Conservation (phyloP, 2,113 vertebrate species). For the Meles meles region DNA sequence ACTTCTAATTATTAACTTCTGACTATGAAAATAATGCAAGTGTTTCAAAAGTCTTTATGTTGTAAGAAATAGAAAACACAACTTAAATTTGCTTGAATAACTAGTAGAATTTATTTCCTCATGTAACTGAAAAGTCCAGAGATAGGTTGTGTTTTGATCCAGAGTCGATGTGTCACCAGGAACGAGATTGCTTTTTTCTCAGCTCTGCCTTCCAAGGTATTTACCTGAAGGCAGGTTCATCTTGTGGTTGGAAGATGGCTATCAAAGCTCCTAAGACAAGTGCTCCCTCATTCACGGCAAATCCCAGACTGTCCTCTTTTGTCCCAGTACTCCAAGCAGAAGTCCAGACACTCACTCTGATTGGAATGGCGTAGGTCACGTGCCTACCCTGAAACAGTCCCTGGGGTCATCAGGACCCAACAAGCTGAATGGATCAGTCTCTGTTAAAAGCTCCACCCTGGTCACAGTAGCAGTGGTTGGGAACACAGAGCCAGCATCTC, state of each 20-base stretch:
- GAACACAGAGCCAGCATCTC: neutral
- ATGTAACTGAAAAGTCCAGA: neutral
- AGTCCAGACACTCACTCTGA: neutral
- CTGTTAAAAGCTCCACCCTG: neutral
- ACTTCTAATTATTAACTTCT: constrained; percentile 10
- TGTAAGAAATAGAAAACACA: neutral
- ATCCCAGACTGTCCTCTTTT: neutral
- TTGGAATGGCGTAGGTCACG: neutral
- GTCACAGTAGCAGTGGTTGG: accelerated
- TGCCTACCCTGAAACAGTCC: neutral
- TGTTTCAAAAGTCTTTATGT: neutral
- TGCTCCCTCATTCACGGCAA: neutral
- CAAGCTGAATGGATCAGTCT: neutral
- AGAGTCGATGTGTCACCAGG: neutral
- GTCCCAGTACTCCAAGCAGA: neutral
- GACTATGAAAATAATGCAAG: neutral
- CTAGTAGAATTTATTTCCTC: neutral
- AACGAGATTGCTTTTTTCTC: neutral
- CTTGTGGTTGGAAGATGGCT: neutral
- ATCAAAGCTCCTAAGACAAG: neutral
- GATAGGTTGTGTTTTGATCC: neutral
- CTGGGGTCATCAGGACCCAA: neutral
- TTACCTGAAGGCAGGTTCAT: neutral
- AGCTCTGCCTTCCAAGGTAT: neutral
- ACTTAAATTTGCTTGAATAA: neutral